Evolutionary conservation across 2,113 vertebrate species (phyloP), one percentile per base, ranked within the genome.

Genomic region (Microtus oregoni): DNA sequence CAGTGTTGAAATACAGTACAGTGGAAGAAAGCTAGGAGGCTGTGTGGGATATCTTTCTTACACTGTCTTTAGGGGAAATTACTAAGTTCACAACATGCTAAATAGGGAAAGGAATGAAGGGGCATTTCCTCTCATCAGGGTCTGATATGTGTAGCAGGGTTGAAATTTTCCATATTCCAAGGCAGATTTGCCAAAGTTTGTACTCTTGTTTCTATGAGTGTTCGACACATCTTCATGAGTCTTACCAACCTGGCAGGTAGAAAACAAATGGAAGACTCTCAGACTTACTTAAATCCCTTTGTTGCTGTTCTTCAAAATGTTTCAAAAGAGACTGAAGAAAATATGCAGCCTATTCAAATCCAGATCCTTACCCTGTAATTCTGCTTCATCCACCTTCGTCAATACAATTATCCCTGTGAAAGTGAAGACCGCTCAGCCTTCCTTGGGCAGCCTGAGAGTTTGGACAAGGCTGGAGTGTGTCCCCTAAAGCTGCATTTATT

Each of bases 1-100:
- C 35, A 14, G 17, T 81, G 55, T 35, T 35, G 5, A 8, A 19
- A 75, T 75, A 19, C 19, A 86, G 6, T 61, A 38, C 24, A 24
- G 7, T 47, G 20, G 30, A 81, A 77, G 65, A 55, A 70, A 35
- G 30, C 52, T 38, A 38, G 75, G 86, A 87, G 44, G n/a, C n/a
- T 86, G 70, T 86, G 91, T 5, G 50, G 30, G 58, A 83, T 7
- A 44, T 95, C 52, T 86, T 79, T 75, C 76, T 77, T 38, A 68
- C 4, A 87, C 17, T n/a, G 88, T 86, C 81, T 94, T 95, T 95
- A n/a, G 58, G 79, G 70, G 90, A 96, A 96, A 94, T 89, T 65
- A 79, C 58, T 82, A 58, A 96, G 72, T 90, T 94, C 82, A 92
- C 75, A 81, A 88, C 94, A 89, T 79, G 90, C 81, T 94, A 95